Base-by-base conservation (phyloP, 2,113 vertebrate genomes). In the Onychorhynchus coronatus region DNA sequence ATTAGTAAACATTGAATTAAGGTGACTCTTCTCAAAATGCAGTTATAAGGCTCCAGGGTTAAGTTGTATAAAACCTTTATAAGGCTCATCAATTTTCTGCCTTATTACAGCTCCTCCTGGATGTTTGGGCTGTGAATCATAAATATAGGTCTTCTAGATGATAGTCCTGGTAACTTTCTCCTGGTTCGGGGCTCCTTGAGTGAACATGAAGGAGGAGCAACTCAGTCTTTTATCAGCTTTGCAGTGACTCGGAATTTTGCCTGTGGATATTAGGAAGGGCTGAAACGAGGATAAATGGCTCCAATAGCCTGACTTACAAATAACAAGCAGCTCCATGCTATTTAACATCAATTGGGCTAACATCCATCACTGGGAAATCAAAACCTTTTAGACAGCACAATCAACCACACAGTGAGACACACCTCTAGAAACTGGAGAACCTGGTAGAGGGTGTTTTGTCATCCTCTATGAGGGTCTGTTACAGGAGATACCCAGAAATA, bases 1-100 rank as follows among this genome's bases (percentile, higher is more conserved):
- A 94, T 97, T 95, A 95, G 92, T 62, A 97, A 96, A 91, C 95
- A 92, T 93, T 96, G 88, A 96, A 96, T 96, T 94, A 97, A 96
- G 92, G 95, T 87, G 65, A 84, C 86, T 92, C 88, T 94, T 65
- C 65, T n/a, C 91, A 89, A 94, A 91, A 97, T 39, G 91, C 8
- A 81, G 93, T 91, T 94, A 92, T 68, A 93, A 94, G 80, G 95
- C 92, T 95, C 72, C 86, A 53, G 93, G 95, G 82, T 86, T 86
- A 70, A 49, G 83, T 81, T 95, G 92, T 89, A 89, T 75, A 87
- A 97, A 96, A 76, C 76, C 76, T 93, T 96, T 97, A 96, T 93
- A 96, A 94, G 83, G 49, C 76, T 94, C 96, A 97, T 96, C 92
- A 96, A 92, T 97, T 96, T 93, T 91, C 80, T 89, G 88, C 84